Evolutionary conservation across 1,140 invertebrate species (phyloP).

Genomic region (Dinothrombium tinctorium): DNA sequence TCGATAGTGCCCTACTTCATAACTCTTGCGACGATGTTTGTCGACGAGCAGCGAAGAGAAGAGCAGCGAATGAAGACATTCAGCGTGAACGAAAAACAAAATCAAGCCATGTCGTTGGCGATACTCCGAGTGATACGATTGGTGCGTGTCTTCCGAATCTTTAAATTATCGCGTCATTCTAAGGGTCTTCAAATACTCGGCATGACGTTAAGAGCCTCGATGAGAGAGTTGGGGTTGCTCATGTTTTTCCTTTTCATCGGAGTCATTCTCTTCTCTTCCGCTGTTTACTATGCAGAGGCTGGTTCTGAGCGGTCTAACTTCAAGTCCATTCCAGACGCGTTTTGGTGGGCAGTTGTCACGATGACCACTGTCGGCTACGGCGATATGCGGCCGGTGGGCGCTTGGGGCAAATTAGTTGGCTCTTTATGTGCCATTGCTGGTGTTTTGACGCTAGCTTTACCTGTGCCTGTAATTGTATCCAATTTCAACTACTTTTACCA

Average conservation of each 20-base stretch:
- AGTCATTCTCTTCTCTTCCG: slow-evolving; percentile 91
- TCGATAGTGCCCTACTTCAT: slow-evolving; percentile 99
- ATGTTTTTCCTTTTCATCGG: slow-evolving; percentile 99
- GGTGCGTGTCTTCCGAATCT: slow-evolving; percentile 94
- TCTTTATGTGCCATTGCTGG: slow-evolving; percentile 97
- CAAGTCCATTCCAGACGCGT: slow-evolving; percentile 33
- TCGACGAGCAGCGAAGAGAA: background rate
- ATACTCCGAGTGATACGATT: slow-evolving; percentile 90
- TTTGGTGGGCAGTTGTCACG: background rate
- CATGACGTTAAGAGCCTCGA: slow-evolving; percentile 94
- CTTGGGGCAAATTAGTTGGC: slow-evolving; percentile 96
- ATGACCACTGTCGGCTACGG: slow-evolving; percentile 97
- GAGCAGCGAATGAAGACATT: too few relatives aligned
- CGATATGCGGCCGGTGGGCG: slow-evolving; percentile 92
- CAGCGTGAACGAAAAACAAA: too few relatives aligned
- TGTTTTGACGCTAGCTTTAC: slow-evolving; percentile 1
- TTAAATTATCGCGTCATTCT: slow-evolving; percentile 91
- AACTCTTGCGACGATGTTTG: slow-evolving; percentile 83
- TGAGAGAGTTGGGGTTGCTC: slow-evolving; percentile 95
- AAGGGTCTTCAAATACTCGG: slow-evolving; percentile 88
- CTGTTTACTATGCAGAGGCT: slow-evolving; percentile 95
- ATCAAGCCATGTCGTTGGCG: slow-evolving; percentile 71
- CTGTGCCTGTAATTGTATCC: slow-evolving; percentile 73
- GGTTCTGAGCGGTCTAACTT: slow-evolving; percentile 76
- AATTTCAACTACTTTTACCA: slow-evolving; percentile 99